These are phyloP conservation scores for Ctenochaetus hawaiiensis DNA, from an alignment of 2,797 vertebrate species.

Conservation along the genomic window DNA sequence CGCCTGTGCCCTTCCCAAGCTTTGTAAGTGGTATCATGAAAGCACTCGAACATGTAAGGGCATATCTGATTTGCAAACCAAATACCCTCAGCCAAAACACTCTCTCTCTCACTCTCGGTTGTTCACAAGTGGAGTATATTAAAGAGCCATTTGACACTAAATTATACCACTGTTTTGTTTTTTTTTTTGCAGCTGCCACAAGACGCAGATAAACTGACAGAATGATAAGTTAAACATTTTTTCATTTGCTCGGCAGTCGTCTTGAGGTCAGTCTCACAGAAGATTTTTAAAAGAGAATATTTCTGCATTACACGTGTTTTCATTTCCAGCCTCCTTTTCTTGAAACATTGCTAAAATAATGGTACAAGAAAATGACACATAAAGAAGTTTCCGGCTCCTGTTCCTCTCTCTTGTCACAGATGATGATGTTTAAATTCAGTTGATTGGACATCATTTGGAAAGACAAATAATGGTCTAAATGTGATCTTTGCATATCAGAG, in stretches of 20 bases:
- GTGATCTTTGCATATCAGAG: neutral
- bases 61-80: conserved; percentile 65
- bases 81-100: conserved; percentile 49
- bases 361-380: neutral
- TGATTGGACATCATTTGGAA: neutral
- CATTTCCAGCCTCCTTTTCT: neutral
- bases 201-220: conserved; percentile 21
- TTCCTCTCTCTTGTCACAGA: neutral
- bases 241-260: neutral
- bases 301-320: neutral
- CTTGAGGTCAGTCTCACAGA: neutral
- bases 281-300: conserved; percentile 1
- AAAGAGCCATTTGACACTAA: conserved; percentile 50
- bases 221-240: conserved; percentile 16
- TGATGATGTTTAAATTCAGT: neutral
- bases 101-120: conserved; percentile 26
- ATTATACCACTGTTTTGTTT: conserved; percentile 13
- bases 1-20: conserved; percentile 38
- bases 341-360: neutral
- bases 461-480: neutral
- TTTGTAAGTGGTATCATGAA: conserved; percentile 56
- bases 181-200: conserved; percentile 18
- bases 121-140: conserved; percentile 38
- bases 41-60: conserved; percentile 58
- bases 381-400: no score